Evolutionary conservation across 2,797 vertebrate species (phyloP).

Genomic region (Lagocephalus sceleratus): DNA sequence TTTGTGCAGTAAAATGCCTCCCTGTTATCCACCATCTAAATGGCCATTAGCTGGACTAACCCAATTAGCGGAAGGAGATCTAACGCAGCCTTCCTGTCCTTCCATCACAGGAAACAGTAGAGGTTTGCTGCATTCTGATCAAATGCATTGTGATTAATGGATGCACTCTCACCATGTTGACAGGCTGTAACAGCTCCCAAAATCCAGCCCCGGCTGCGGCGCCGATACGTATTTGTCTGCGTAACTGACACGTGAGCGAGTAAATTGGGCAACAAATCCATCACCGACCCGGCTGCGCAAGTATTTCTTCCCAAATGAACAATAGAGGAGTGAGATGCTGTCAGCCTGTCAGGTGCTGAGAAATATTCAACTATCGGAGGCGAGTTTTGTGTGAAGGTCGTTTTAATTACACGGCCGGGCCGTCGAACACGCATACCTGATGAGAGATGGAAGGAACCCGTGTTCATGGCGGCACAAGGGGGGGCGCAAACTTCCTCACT

Average conservation of each 20-base stretch:
- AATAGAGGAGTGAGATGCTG: slow-evolving; percentile 61
- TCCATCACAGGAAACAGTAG: slow-evolving; percentile 79
- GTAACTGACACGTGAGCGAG: slow-evolving; percentile 69
- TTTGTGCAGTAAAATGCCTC: slow-evolving; percentile 71
- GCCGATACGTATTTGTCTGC: slow-evolving; percentile 62
- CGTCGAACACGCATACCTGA: slow-evolving; percentile 68
- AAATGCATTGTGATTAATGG: slow-evolving; percentile 90
- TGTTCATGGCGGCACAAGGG: slow-evolving; percentile 62
- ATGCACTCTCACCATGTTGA: slow-evolving; percentile 66
- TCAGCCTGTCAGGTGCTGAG: slow-evolving; percentile 60
- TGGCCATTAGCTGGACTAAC: slow-evolving; percentile 78
- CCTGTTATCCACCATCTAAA: slow-evolving; percentile 78
- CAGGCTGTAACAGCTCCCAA: slow-evolving; percentile 60
- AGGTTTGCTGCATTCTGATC: slow-evolving; percentile 85
- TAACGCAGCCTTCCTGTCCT: slow-evolving; percentile 73
- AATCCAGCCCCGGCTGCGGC: slow-evolving; percentile 66
- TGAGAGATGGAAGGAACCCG: slow-evolving; percentile 70
- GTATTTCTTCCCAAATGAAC: slow-evolving; percentile 56
- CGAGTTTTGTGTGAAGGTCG: slow-evolving; percentile 74
- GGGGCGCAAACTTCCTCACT: slow-evolving; percentile 22
- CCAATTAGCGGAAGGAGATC: slow-evolving; percentile 79
- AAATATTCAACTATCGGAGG: slow-evolving; percentile 68
- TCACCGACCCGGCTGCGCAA: slow-evolving; percentile 60
- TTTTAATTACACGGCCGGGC: slow-evolving; percentile 77
- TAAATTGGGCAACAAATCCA: slow-evolving; percentile 73